Percentiles rank a stretch among this genome's conserved stretches.
Conservation (phyloP, 2,113 vertebrate species). For the Abramis brama region DNA sequence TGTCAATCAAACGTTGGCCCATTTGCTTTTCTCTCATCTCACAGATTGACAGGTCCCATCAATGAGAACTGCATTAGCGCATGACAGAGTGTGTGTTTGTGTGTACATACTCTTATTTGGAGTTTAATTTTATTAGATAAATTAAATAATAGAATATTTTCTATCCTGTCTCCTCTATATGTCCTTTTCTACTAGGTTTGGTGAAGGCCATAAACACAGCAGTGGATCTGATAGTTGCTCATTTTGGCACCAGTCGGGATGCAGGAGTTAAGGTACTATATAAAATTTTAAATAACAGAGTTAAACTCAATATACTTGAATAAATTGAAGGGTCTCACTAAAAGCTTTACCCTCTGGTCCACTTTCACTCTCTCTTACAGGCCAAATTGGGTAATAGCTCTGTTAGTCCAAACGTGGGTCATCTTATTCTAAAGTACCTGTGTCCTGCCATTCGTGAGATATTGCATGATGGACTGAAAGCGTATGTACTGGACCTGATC, state of each 20-base stretch:
- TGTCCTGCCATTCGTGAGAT: slow-evolving; percentile 90
- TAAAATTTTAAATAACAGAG: neutral
- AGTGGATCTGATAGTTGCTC: slow-evolving; percentile 94
- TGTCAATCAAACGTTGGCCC: neutral
- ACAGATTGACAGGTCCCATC: neutral
- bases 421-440: slow-evolving; percentile 95
- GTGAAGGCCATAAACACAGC: slow-evolving; percentile 95
- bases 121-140: neutral
- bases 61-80: neutral
- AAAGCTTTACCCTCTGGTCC: neutral
- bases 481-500: slow-evolving; percentile 91
- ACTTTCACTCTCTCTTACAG: slow-evolving; percentile 66
- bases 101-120: neutral
- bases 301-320: neutral
- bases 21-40: slow-evolving; percentile 7
- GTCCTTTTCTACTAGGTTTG: slow-evolving; percentile 74
- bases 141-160: neutral
- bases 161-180: no score
- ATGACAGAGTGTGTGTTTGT: slow-evolving; percentile 9
- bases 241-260: slow-evolving; percentile 94
- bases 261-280: slow-evolving; percentile 89
- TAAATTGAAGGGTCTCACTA: neutral
- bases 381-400: slow-evolving; percentile 97
- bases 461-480: slow-evolving; percentile 90
- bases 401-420: slow-evolving; percentile 95